Conservation (phyloP, 1,140 invertebrate genomes). For the Drosophila takahashii region DNA sequence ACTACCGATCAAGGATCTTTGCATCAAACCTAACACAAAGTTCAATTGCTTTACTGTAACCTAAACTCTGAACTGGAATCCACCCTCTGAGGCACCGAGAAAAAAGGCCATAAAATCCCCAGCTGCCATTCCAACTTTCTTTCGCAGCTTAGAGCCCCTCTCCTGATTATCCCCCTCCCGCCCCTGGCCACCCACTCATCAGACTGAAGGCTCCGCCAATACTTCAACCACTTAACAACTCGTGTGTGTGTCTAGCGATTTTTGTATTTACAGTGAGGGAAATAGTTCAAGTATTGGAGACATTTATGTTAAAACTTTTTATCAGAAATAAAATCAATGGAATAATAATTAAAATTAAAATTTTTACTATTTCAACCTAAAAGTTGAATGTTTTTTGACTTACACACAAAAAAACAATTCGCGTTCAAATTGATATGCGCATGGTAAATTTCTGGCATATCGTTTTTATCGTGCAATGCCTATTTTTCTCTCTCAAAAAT, state of each 20-base stretch:
- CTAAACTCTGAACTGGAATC: conserved; percentile 53
- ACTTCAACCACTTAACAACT: conserved; percentile 62
- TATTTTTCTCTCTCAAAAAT: no score
- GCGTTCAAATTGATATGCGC: no score
- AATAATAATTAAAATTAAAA: no score
- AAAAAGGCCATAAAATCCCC: conserved; percentile 19
- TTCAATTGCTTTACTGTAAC: conserved; percentile 42
- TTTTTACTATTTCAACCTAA: no score
- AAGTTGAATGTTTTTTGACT: no score
- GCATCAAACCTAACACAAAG: conserved; percentile 23
- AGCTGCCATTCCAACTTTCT: conserved; percentile 50
- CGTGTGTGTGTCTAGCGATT: conserved; percentile 48
- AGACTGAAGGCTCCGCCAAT: conserved; percentile 40
- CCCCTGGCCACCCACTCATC: conserved; percentile 17
- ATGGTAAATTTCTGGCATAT: no score
- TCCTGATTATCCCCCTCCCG: conserved; percentile 1
- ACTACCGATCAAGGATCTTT: conserved; percentile 16
- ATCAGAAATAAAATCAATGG: no score
- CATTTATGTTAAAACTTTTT: no score
- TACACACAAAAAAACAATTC: no score
- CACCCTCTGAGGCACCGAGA: conserved; percentile 31
- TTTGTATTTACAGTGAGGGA: background rate
- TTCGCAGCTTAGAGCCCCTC: conserved; percentile 16
- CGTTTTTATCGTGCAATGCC: no score
- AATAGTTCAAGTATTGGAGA: background rate